Evolutionary conservation across 2,113 vertebrate species (phyloP), one percentile per base, ranked within the genome.

Genomic region (Ptilorrhoa leucosticta): DNA sequence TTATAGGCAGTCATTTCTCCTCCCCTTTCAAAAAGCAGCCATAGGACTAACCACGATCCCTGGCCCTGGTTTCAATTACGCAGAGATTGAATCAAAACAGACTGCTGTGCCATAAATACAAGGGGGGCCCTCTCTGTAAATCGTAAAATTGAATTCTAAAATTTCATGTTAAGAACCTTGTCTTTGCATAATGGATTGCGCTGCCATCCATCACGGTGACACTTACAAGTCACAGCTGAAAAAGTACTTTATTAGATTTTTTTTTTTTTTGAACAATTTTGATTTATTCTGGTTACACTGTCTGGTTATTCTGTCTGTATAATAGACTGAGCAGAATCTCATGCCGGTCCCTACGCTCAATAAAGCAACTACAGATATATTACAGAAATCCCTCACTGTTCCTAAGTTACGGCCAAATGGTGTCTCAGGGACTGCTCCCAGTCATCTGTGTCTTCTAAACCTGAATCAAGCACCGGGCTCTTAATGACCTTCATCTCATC

Each of bases 211-310:
- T 87, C 96, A 96, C 3, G 2, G 89, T 89, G 96, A 95, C 84
- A 88, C 94, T 95, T 96, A 93, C 78, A 97, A 96, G 97, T 97
- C 94, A 94, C 85, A 93, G 97, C 93, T 89, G 90, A 94, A 89
- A 97, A 93, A 92, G 90, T 87, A 83, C 90, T 96, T 97, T 81
- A 89, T 97, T 96, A 92, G 85, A 24, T 24, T 81, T 44, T 53
- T 42, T 11, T 18, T 66, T 70, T 87, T 76, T 61, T 45, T 4
- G 11, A 87, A 56, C 53, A 78, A 51, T 83, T 93, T 84, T 87
- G 82, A 96, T 96, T 93, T 87, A 89, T 92, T 78, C 70, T 95
- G 82, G 39, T 93, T 96, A 53, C 7, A 3, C 85, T 80, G 68
- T 77, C n/a, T n/a, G n/a, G n/a, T n/a, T n/a, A n/a, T n/a, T n/a